phyloP scores from a whole-genome alignment of 1,140 invertebrate genomes.

The Leguminivora glycinivorella region DNA sequence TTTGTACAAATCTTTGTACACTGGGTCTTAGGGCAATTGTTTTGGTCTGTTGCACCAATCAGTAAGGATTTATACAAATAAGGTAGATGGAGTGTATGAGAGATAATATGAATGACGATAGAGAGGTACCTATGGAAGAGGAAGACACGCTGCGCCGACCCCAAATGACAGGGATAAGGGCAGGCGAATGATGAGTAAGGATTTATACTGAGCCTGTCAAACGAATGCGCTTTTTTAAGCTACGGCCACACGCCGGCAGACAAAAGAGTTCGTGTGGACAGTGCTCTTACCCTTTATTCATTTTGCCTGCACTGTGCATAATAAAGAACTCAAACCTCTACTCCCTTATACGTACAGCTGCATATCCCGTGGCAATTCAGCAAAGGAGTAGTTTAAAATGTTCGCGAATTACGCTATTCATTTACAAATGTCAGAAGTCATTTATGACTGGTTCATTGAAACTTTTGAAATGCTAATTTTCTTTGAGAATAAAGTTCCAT shows the following conservation, averaged over 20 bases:
- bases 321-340: not conserved
- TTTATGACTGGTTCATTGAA: conserved; percentile 13
- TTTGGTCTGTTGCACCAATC: too few species aligned
- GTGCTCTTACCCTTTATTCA: conserved; percentile 18
- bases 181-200: too few species aligned
- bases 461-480: conserved; percentile 13
- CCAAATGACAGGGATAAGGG: too few species aligned
- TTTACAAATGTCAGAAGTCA: conserved; percentile 26
- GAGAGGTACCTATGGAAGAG: too few species aligned
- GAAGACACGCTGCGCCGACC: too few species aligned
- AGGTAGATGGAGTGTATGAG: too few species aligned
- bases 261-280: conserved; percentile 26
- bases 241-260: conserved; percentile 8
- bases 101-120: too few species aligned
- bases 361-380: not conserved
- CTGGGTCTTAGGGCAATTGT: too few species aligned
- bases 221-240: not conserved
- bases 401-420: conserved; percentile 20
- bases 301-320: conserved; percentile 14
- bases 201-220: not conserved
- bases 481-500: not conserved
- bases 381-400: conserved; percentile 3
- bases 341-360: not conserved
- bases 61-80: too few species aligned
- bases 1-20: too few species aligned